phyloP scores from a whole-genome alignment of 2,113 vertebrate species.

The Hyperopisus bebe region DNA sequence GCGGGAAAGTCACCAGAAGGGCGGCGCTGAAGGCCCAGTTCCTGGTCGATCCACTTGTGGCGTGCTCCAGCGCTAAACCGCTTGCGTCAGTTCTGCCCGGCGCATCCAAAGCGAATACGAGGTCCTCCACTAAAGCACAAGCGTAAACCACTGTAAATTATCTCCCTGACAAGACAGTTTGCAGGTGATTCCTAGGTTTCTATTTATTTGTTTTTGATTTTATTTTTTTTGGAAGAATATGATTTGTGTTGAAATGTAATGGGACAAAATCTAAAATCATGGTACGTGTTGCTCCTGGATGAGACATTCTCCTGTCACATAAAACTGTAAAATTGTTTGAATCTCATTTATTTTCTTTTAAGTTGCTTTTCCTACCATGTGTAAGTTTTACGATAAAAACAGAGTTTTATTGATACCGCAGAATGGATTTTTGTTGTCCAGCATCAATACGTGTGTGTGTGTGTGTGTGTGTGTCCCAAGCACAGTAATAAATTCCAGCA shows the following conservation, averaged over 20 bases:
- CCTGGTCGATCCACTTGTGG: background rate
- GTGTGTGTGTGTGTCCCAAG: background rate
- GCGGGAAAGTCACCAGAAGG: background rate
- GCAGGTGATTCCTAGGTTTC: background rate
- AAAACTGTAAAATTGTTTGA: background rate
- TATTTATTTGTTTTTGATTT: background rate
- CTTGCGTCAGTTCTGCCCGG: background rate
- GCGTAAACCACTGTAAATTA: background rate
- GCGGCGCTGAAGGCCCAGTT: background rate
- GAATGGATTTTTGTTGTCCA: background rate
- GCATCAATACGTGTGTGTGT: background rate
- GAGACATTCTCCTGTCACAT: background rate
- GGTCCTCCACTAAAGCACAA: background rate
- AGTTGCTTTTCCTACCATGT: background rate
- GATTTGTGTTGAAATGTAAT: background rate
- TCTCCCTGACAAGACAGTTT: background rate
- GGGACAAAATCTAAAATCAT: background rate
- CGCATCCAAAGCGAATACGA: background rate
- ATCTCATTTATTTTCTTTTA: background rate
- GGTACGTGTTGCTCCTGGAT: background rate
- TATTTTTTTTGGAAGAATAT: background rate
- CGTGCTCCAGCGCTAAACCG: background rate
- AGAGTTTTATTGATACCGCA: background rate
- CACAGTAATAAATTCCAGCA: background rate
- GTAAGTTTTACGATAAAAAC: background rate